Percentiles rank a stretch among this genome's conserved stretches.
Conservation (phyloP, 2,888 invertebrate genomes). For the Dolomedes plantarius region DNA sequence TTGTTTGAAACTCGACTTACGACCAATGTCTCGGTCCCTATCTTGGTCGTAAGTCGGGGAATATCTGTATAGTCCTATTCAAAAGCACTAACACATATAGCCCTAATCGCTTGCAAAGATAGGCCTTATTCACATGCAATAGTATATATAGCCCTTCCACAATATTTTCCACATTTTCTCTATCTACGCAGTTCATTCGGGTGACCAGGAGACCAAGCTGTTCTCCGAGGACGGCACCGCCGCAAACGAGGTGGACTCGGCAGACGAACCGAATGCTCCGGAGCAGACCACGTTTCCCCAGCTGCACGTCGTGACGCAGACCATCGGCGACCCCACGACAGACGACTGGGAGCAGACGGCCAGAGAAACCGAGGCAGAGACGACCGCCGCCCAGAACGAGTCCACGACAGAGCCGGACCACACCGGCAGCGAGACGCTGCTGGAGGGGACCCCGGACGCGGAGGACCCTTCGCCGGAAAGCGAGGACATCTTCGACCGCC, state of each 20-base stretch:
- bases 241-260: constrained; percentile 40
- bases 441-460: neutral
- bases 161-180: too few relatives aligned
- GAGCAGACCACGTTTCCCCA: constrained; percentile 37
- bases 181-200: neutral
- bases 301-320: constrained; percentile 47
- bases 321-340: constrained; percentile 11
- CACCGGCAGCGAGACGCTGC: constrained; percentile 32
- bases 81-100: too few relatives aligned
- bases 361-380: neutral
- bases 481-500: constrained; percentile 51
- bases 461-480: neutral
- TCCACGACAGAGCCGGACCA: neutral
- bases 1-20: too few relatives aligned
- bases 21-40: too few relatives aligned
- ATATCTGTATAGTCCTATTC: too few relatives aligned
- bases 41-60: too few relatives aligned
- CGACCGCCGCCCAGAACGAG: neutral
- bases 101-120: too few relatives aligned
- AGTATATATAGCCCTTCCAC: too few relatives aligned
- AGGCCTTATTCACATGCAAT: too few relatives aligned
- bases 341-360: neutral
- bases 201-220: neutral
- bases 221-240: constrained; percentile 10
- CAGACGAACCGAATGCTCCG: neutral